Evolutionary conservation across 2,888 invertebrate species (phyloP), one percentile per base, ranked within the genome.

Genomic region (Stramonita haemastoma): DNA sequence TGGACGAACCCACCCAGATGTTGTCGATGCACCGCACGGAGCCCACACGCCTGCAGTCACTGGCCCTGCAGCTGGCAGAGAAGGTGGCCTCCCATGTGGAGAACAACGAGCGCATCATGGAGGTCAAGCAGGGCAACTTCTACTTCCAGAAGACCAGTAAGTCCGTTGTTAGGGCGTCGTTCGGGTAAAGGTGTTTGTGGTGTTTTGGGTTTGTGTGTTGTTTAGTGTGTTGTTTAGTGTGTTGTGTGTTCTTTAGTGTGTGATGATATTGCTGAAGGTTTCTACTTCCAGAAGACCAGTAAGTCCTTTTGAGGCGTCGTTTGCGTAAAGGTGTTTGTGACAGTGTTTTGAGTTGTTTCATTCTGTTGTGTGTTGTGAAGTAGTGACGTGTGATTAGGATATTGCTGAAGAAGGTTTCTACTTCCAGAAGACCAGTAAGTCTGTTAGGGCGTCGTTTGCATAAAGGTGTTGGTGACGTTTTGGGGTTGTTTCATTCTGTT

Each of bases 1-100:
- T 99, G 95, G 99, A 99, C 95, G 99, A 99, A 96, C 99, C 99
- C 0, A 98, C 99, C 70, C 98, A 99, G 95, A 99, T 99, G 5
- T 98, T 99, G 5, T 99, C 99, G 32, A 98, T 99, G 97, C 99
- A 99, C 96, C 97, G 99, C 89, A 99, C 99, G 22, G 99, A 99
- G 96, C 99, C 99, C 0, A 98, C 98, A 5, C 98, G 99, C 92
- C 97, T 99, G 93, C 99, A 99, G 96, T 98, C 99, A 0, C 97
- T 99, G 92, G 99, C 99, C 0, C 97, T 99, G 94, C 99, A 99
- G 96, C 97, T 99, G 89, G 98, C 99, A 0, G 99, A 99, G 96
- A 98, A 97, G 94, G 96, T 97, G 66, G 95, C 96, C 95, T 98
- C 98, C 95, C 97, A 99, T 91, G 99, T 99, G 57, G 99, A 99